These are phyloP conservation scores for Subacronicta megacephala DNA, from an alignment of 2,888 invertebrate species.

Conservation along the genomic window DNA sequence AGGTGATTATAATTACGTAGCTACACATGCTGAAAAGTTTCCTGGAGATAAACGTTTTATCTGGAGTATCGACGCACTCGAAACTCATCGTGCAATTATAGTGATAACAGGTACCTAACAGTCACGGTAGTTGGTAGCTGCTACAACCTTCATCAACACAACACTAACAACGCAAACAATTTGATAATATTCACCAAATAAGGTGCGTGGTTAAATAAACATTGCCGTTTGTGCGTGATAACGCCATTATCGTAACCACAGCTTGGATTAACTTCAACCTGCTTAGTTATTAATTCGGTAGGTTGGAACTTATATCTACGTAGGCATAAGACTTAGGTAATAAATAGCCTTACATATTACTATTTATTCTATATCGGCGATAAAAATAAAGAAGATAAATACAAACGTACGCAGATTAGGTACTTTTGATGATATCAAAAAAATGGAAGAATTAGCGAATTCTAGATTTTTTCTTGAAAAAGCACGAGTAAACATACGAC, in stretches of 20 bases:
- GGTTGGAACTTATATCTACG: too few species aligned
- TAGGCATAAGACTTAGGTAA: too few species aligned
- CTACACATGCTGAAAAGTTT: constrained; percentile 62
- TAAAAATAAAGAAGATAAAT: constrained; percentile 22
- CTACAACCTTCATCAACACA: constrained; percentile 63
- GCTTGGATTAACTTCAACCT: constrained; percentile 13
- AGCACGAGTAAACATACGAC: not conserved
- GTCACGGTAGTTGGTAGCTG: constrained; percentile 71
- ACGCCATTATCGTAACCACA: constrained; percentile 6
- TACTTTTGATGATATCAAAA: constrained; percentile 32
- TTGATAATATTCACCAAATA: constrained; percentile 38
- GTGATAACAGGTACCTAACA: constrained; percentile 68
- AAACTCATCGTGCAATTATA: constrained; percentile 71
- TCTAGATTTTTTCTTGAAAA: constrained; percentile 28
- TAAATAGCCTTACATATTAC: not conserved
- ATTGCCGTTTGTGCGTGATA: constrained; percentile 4
- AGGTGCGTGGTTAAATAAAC: constrained; percentile 21
- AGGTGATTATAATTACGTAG: constrained; percentile 51
- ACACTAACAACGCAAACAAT: constrained; percentile 37
- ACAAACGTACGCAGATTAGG: constrained; percentile 11
- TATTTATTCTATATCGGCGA: constrained; percentile 13
- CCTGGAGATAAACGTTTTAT: constrained; percentile 71
- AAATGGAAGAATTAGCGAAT: not conserved
- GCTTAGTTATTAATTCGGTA: not conserved
- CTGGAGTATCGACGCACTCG: constrained; percentile 64